Conservation (phyloP, 1,140 invertebrate genomes). For the Zaprionus vittiger region DNA sequence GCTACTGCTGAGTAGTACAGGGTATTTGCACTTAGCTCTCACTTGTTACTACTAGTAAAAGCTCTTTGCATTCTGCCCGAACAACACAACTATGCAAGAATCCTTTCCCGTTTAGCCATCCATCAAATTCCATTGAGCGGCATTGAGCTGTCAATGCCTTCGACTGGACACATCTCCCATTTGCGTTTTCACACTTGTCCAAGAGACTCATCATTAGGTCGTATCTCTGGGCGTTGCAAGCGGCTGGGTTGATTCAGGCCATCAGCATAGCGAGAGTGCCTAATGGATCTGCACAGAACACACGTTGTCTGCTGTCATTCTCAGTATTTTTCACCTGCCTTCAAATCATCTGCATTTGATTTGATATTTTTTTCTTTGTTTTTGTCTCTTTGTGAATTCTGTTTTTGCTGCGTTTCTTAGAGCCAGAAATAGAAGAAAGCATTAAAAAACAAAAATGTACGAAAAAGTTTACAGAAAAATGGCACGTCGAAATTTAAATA, state of each 20-base stretch:
- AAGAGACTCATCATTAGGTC: slow-evolving; percentile 56
- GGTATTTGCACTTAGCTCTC: slow-evolving; percentile 5
- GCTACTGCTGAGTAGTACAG: not conserved
- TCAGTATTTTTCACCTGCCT: slow-evolving; percentile 53
- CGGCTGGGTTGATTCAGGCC: too few species aligned
- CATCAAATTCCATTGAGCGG: slow-evolving; percentile 41
- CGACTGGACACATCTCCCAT: slow-evolving; percentile 53
- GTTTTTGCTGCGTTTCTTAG: slow-evolving; percentile 35
- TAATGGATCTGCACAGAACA: slow-evolving; percentile 54
- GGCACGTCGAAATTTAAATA: not conserved
- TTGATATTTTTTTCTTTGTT: slow-evolving; percentile 46
- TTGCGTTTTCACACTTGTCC: slow-evolving; percentile 56
- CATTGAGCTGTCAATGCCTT: slow-evolving; percentile 62
- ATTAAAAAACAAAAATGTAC: not conserved
- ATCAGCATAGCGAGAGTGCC: slow-evolving; percentile 12
- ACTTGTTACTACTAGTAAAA: slow-evolving; percentile 18
- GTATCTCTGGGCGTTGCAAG: not conserved
- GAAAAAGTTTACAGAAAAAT: not conserved
- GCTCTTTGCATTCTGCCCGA: slow-evolving; percentile 22
- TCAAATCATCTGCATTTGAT: slow-evolving; percentile 67
- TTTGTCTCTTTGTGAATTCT: slow-evolving; percentile 27
- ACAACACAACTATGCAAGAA: slow-evolving; percentile 17
- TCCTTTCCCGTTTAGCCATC: slow-evolving; percentile 24
- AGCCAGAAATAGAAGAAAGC: not conserved
- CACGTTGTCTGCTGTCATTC: slow-evolving; percentile 38